Evolutionary conservation across 1,140 invertebrate genomes (phyloP).

Genomic region (Camponotus floridanus): DNA sequence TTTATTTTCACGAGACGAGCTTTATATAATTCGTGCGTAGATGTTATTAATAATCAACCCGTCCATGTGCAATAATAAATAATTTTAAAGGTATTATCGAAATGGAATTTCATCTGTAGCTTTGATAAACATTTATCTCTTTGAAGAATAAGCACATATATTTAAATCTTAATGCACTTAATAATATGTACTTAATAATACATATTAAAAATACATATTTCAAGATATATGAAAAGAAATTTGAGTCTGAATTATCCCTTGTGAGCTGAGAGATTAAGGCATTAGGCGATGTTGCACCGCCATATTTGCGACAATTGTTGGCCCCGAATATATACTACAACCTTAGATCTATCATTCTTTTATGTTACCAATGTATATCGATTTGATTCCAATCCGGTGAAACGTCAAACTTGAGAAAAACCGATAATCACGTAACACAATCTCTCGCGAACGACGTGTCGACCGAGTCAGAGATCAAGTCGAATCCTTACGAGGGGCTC

Average conservation of each 20-base stretch:
- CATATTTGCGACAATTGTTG: background rate
- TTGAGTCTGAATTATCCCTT: background rate
- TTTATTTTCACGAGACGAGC: too few relatives aligned
- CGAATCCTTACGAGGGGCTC: slow-evolving; percentile 37
- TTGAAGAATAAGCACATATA: too few relatives aligned
- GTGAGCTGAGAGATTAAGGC: background rate
- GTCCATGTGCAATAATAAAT: background rate
- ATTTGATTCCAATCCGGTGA: background rate
- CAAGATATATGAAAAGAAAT: background rate
- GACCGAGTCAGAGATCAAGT: slow-evolving; percentile 36
- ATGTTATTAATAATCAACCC: too few relatives aligned
- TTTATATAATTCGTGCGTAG: too few relatives aligned
- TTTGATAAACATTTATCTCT: background rate
- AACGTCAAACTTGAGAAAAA: background rate
- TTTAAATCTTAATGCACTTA: background rate
- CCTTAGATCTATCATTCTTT: background rate
- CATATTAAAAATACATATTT: background rate
- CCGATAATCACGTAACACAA: background rate
- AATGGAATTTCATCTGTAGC: background rate
- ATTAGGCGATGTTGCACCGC: background rate
- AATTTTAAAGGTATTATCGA: background rate
- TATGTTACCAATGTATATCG: background rate
- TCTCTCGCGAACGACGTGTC: background rate
- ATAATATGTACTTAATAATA: background rate
- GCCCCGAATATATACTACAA: background rate